Conservation (phyloP, 2,888 invertebrate species). For the Eupithecia centaureata region DNA sequence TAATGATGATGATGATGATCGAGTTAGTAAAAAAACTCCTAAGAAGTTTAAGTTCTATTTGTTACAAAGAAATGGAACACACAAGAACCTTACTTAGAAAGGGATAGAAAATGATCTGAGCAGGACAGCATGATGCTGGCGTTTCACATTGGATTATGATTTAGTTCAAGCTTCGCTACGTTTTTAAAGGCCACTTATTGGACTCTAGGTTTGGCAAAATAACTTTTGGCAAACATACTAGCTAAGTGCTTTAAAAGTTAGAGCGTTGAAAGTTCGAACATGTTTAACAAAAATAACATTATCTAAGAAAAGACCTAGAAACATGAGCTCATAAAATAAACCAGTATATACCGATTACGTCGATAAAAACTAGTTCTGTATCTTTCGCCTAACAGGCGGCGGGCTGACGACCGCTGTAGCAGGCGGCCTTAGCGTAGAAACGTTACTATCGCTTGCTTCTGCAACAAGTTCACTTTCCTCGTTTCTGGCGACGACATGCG, state of each 20-base stretch:
- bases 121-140: background rate
- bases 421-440: slow-evolving; percentile 59
- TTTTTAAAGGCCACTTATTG: no score
- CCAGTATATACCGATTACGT: background rate
- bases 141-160: no score
- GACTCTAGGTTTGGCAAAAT: no score
- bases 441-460: slow-evolving; percentile 29
- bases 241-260: no score
- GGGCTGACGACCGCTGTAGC: slow-evolving; percentile 59
- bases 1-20: background rate
- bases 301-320: background rate
- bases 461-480: slow-evolving; percentile 22
- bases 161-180: no score
- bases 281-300: background rate
- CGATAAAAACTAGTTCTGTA: slow-evolving; percentile 16
- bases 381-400: slow-evolving; percentile 52
- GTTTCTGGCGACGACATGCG: background rate
- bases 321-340: background rate
- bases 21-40: background rate
- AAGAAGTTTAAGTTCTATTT: background rate
- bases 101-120: background rate
- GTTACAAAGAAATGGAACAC: background rate
- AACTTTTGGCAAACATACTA: no score
- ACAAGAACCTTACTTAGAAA: no score
- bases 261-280: no score